phyloP scores from a whole-genome alignment of 2,113 vertebrate species.

The Calonectris borealis region DNA sequence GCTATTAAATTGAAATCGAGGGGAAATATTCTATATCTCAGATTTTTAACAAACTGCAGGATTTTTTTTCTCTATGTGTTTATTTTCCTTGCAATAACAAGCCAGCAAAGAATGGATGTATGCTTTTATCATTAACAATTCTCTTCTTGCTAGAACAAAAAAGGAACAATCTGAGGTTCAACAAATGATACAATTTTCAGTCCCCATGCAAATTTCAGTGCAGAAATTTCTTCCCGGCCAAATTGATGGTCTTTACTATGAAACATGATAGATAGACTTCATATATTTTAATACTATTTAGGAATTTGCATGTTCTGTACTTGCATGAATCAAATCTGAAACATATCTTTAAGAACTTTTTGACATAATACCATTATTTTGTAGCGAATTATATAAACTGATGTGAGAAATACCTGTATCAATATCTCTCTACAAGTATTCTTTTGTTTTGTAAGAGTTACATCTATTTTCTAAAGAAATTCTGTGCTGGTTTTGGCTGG shows the following conservation, averaged over 20 bases:
- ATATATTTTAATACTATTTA: conserved; percentile 23
- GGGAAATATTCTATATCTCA: background rate
- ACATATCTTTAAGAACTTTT: background rate
- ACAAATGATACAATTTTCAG: background rate
- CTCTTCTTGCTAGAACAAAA: background rate
- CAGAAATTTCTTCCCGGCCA: background rate
- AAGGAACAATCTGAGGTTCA: background rate
- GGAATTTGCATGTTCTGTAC: background rate
- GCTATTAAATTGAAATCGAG: background rate
- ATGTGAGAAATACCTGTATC: background rate
- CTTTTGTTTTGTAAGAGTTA: background rate
- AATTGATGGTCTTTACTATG: background rate
- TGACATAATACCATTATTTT: background rate
- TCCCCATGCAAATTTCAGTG: background rate
- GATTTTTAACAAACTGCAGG: background rate
- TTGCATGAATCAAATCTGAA: background rate
- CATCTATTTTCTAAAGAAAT: background rate
- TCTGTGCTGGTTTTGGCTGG: no score
- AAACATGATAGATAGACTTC: background rate
- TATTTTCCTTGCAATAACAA: background rate
- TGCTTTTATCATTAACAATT: background rate
- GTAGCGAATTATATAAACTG: background rate
- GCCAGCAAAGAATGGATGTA: background rate
- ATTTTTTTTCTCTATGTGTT: background rate
- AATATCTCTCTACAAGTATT: background rate